Evolutionary conservation across 2,888 invertebrate species (phyloP).

Genomic region (Dyspetes luteomarginatus): DNA sequence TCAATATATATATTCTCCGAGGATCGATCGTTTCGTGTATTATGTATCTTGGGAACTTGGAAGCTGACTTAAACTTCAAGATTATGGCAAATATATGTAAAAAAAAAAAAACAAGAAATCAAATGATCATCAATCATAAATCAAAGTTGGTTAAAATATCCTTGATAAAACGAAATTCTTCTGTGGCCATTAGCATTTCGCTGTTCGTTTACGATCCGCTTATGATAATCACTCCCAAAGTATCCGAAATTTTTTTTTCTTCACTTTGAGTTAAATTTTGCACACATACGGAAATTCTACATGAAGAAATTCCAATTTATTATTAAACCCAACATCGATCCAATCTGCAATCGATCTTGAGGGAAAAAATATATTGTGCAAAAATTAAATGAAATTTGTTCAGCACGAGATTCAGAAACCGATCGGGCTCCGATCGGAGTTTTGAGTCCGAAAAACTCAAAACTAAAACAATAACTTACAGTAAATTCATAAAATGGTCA

Average conservation of each 20-base stretch:
- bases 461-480: too few species aligned
- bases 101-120: slow-evolving; percentile 38
- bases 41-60: too few species aligned
- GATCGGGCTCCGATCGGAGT: too few species aligned
- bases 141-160: slow-evolving; percentile 41
- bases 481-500: too few species aligned
- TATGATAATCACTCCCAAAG: slow-evolving; percentile 2
- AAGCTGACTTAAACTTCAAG: slow-evolving; percentile 16
- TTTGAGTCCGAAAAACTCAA: too few species aligned
- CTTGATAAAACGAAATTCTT: slow-evolving; percentile 31
- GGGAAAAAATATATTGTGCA: too few species aligned
- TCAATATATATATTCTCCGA: slow-evolving; percentile 24
- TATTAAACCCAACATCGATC: too few species aligned
- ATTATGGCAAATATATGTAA: background rate
- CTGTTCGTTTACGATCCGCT: slow-evolving; percentile 17
- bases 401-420: too few species aligned
- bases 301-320: too few species aligned
- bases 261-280: background rate
- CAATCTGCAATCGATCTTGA: too few species aligned
- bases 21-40: slow-evolving; percentile 38
- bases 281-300: too few species aligned
- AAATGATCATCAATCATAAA: slow-evolving; percentile 58
- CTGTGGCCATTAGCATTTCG: background rate
- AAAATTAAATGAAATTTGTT: too few species aligned
- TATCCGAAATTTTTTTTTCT: slow-evolving; percentile 3